These are phyloP conservation scores for Caenorhabditis sp. DNA, from an alignment of 2,888 invertebrate species.

Conservation along the genomic window DNA sequence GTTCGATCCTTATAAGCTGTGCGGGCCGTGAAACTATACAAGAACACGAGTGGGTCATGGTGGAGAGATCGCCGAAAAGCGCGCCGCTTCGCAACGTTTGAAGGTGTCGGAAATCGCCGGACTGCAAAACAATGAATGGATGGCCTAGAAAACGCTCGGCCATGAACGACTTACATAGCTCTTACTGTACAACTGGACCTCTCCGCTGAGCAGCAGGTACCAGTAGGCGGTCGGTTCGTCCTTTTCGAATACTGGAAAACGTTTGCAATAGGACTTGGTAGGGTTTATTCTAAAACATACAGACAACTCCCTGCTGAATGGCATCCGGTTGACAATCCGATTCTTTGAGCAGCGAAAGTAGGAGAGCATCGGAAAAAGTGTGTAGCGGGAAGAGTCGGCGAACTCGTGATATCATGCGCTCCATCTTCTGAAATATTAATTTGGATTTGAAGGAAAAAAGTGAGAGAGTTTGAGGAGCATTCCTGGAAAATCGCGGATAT, in stretches of 20 bases:
- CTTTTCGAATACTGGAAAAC: slow-evolving; percentile 75
- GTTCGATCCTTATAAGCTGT: slow-evolving; percentile 74
- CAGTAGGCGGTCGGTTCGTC: slow-evolving; percentile 72
- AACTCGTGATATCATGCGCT: slow-evolving; percentile 66
- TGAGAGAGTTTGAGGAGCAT: too few species aligned
- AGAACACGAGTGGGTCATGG: slow-evolving; percentile 71
- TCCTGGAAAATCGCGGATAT: too few species aligned
- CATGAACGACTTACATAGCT: too few species aligned
- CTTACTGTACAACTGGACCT: slow-evolving; percentile 73
- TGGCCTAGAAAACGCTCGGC: too few species aligned
- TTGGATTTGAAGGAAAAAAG: not conserved
- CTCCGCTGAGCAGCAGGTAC: slow-evolving; percentile 77
- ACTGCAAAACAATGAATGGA: slow-evolving; percentile 52
- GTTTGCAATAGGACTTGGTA: too few species aligned
- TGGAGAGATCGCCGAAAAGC: slow-evolving; percentile 75
- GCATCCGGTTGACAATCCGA: slow-evolving; percentile 72
- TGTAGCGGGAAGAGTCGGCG: slow-evolving; percentile 66
- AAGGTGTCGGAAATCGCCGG: slow-evolving; percentile 52
- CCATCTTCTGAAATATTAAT: slow-evolving; percentile 56
- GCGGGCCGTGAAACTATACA: slow-evolving; percentile 70
- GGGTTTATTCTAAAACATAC: slow-evolving; percentile 64
- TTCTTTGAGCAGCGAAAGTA: slow-evolving; percentile 66
- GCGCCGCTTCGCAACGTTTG: slow-evolving; percentile 67
- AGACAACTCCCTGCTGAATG: slow-evolving; percentile 72
- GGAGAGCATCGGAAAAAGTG: slow-evolving; percentile 70